Percentiles rank a stretch among this genome's conserved stretches.
Evolutionary conservation across 2,113 vertebrate species (phyloP).

Genomic region (Hydrochoerus hydrochaeris): DNA sequence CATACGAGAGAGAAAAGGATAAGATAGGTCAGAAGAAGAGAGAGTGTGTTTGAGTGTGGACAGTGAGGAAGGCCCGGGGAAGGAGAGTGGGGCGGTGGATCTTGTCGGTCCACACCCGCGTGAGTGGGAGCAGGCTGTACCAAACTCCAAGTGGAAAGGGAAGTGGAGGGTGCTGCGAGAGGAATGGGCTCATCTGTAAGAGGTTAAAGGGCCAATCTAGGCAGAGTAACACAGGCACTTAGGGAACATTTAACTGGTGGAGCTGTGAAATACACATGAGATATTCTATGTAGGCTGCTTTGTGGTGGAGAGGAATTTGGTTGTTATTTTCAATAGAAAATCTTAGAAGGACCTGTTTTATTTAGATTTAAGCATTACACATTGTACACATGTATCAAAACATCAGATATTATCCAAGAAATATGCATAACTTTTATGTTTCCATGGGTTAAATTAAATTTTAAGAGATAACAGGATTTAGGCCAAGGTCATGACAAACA

Average conservation of each 20-base stretch:
- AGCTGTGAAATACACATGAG: rapidly evolving
- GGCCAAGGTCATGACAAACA: background rate
- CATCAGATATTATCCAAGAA: background rate
- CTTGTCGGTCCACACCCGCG: background rate
- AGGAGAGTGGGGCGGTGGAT: rapidly evolving
- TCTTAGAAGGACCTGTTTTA: background rate
- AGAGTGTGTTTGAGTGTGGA: background rate
- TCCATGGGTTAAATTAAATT: background rate
- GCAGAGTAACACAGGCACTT: background rate
- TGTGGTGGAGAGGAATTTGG: background rate
- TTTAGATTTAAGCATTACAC: background rate
- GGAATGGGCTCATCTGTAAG: rapidly evolving
- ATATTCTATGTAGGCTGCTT: background rate
- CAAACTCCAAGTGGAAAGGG: background rate
- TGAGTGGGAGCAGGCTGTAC: rapidly evolving
- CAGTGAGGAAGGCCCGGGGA: too few relatives aligned
- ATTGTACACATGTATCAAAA: background rate
- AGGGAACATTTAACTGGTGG: rapidly evolving
- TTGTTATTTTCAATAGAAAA: background rate
- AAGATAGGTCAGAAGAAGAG: background rate
- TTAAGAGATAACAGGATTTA: background rate
- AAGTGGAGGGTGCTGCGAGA: background rate
- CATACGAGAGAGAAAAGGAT: background rate
- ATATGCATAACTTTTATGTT: background rate
- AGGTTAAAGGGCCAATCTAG: background rate